Percentiles rank a stretch among this genome's conserved stretches.
Conservation (phyloP, 2,797 vertebrate genomes). For the Echiichthys vipera region DNA sequence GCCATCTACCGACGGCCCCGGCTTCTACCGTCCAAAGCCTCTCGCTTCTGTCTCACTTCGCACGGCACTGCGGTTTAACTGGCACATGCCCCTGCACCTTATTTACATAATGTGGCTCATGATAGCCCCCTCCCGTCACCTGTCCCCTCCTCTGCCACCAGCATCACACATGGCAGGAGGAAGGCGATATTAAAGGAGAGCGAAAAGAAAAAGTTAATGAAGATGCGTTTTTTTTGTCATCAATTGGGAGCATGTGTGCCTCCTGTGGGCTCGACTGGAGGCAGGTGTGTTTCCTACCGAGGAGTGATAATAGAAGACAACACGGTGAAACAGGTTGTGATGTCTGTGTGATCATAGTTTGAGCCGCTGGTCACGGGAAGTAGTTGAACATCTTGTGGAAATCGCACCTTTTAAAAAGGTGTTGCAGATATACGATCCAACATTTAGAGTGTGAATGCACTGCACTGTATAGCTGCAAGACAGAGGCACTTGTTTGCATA, state of each 20-base stretch:
- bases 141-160: conserved; percentile 28
- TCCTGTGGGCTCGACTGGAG: conserved; percentile 39
- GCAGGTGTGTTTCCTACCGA: conserved; percentile 37
- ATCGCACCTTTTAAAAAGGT: conserved; percentile 58
- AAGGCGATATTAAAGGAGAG: background rate
- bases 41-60: conserved; percentile 59
- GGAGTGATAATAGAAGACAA: conserved; percentile 41
- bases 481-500: background rate
- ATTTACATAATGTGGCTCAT: conserved; percentile 82
- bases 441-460: conserved; percentile 26
- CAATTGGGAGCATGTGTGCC: conserved; percentile 8
- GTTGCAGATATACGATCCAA: conserved; percentile 47
- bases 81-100: conserved; percentile 79
- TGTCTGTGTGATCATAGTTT: conserved; percentile 38
- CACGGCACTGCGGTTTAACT: conserved; percentile 83
- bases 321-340: conserved; percentile 48
- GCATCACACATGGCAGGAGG: conserved; percentile 35
- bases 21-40: conserved; percentile 63
- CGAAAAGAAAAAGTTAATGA: conserved; percentile 6
- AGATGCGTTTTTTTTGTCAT: conserved; percentile 3
- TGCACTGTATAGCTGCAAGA: background rate
- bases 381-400: conserved; percentile 51
- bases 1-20: conserved; percentile 86
- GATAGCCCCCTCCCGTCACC: conserved; percentile 25
- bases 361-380: conserved; percentile 31